Percentiles rank a stretch among this genome's conserved stretches.
Conservation (phyloP, 1,140 invertebrate genomes). For the Heliconius himera region DNA sequence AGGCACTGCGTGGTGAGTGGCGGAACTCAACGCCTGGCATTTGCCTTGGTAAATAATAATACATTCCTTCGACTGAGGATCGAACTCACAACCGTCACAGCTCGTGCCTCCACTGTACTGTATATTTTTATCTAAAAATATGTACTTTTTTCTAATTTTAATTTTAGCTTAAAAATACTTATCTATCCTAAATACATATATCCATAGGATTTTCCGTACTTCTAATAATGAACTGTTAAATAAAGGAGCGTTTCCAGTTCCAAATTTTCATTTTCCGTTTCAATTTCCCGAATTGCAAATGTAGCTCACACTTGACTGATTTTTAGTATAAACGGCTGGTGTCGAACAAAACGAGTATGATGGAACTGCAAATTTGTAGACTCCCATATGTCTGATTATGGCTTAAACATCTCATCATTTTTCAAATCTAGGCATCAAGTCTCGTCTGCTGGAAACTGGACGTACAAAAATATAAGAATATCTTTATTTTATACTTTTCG, state of each 20-base stretch:
- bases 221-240: constrained; percentile 18
- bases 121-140: no score
- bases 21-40: no score
- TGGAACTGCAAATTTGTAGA: constrained; percentile 20
- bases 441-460: neutral
- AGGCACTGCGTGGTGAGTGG: no score
- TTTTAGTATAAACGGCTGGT: constrained; percentile 36
- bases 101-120: no score
- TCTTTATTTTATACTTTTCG: no score
- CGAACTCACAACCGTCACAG: no score
- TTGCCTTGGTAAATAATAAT: no score
- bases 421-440: neutral
- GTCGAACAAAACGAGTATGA: constrained; percentile 35
- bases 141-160: neutral
- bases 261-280: constrained; percentile 47
- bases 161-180: neutral
- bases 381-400: constrained; percentile 24
- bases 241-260: constrained; percentile 26
- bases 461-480: neutral
- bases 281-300: constrained; percentile 41
- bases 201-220: neutral
- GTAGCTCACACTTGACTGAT: constrained; percentile 41
- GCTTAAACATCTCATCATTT: constrained; percentile 20
- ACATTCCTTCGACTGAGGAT: no score
- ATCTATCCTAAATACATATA: neutral